These are phyloP conservation scores for Lymantria monacha DNA, from an alignment of 2,888 invertebrate genomes.

Conservation along the genomic window DNA sequence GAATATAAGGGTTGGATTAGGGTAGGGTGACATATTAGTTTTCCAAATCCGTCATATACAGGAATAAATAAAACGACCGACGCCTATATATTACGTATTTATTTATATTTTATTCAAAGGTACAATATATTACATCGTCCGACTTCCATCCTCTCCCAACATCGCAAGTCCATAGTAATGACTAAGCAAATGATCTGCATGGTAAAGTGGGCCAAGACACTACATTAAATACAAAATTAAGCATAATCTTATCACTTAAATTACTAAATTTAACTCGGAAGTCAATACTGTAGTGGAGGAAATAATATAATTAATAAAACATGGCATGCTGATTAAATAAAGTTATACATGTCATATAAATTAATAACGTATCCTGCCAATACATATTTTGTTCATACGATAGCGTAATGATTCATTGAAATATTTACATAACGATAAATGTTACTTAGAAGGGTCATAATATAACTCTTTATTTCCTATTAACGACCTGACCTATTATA, in stretches of 20 bases:
- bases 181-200: slow-evolving; percentile 74
- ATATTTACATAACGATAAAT: slow-evolving; percentile 55
- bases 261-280: slow-evolving; percentile 68
- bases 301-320: slow-evolving; percentile 63
- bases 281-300: slow-evolving; percentile 77
- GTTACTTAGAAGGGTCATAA: neutral
- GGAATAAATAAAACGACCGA: slow-evolving; percentile 52
- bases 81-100: slow-evolving; percentile 80
- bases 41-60: too few species aligned
- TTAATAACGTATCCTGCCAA: slow-evolving; percentile 38
- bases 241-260: slow-evolving; percentile 71
- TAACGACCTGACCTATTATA: neutral
- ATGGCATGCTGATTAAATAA: slow-evolving; percentile 64
- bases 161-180: slow-evolving; percentile 70
- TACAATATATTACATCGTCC: slow-evolving; percentile 82
- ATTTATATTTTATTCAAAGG: slow-evolving; percentile 80
- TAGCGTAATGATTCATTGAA: slow-evolving; percentile 56
- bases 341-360: slow-evolving; percentile 51
- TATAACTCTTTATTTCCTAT: neutral
- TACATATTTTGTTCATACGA: slow-evolving; percentile 44
- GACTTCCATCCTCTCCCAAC: slow-evolving; percentile 67
- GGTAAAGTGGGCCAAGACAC: slow-evolving; percentile 68
- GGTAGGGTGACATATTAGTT: too few species aligned
- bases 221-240: slow-evolving; percentile 78
- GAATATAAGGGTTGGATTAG: too few species aligned